Evolutionary conservation across 2,113 vertebrate species (phyloP), one percentile per base, ranked within the genome.

Genomic region (Nipponia nippon): DNA sequence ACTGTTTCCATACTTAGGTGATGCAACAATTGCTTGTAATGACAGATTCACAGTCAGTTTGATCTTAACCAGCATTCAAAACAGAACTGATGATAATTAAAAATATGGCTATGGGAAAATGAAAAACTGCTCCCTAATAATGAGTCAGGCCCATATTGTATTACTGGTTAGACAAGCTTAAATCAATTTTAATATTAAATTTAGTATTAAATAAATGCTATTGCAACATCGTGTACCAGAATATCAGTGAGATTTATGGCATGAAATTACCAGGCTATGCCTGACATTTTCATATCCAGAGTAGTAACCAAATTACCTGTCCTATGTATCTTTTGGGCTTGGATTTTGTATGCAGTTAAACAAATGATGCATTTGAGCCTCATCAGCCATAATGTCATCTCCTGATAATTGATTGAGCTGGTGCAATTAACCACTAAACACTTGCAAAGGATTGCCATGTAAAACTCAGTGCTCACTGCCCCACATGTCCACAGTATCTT

Each of bases 151-250:
- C 36, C 9, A 56, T 92, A 63, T 12, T 69, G 26, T 66, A 36
- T 73, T 81, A 83, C 47, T 56, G 44, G 83, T 52, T 93, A 78
- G 52, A 67, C 36, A 76, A 87, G 40, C 17, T 87, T 63, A 96
- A 95, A 95, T 79, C 5, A 71, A 79, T 93, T 71, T 96, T 78
- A 58, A 78, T 89, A 83, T 71, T 78, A 87, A 82, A 91, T 77
- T 17, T 70, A 93, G 40, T 66, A 65, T 63, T 59, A 86, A 91
- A 92, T 75, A 93, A 85, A 95, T 79, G 21, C 30, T 75, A 52
- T 89, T 66, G 44, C 85, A 84, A 36, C 19, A 90, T 82, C 6
- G 4, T 23, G 3, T 89, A 66, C 21, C 17, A 82, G 53, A 87
- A 32, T 87, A 92, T 83, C 80, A 87, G 46, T 85, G 58, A 94